A percentile compares a stretch with the other conserved stretches of the same genome.
Conservation (phyloP, 1,140 invertebrate species). For the Bactericera cockerelli region DNA sequence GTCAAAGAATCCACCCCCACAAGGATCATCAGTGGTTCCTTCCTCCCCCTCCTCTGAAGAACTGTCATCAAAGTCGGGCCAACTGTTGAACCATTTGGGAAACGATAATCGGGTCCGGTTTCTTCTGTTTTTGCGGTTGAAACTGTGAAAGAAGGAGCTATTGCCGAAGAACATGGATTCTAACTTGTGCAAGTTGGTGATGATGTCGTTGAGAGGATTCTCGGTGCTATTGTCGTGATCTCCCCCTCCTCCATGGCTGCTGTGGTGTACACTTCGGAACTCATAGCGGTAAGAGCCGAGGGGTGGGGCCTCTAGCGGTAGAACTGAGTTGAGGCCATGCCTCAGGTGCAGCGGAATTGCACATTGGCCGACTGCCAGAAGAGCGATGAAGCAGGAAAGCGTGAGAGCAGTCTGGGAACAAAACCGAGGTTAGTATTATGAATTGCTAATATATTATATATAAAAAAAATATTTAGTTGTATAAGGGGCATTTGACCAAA, state of each 20-base stretch:
- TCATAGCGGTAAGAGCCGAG: neutral
- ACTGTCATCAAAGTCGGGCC: neutral
- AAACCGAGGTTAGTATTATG: too few relatives aligned
- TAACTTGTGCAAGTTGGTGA: neutral
- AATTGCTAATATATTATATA: too few relatives aligned
- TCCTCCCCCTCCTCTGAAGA: neutral
- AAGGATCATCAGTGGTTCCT: neutral
- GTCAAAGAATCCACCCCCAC: neutral
- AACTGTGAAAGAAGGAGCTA: neutral
- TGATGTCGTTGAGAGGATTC: neutral
- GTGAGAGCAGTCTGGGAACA: too few relatives aligned
- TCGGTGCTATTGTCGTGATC: neutral
- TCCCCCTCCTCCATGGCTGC: neutral
- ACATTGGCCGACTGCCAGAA: too few relatives aligned
- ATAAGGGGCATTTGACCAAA: too few relatives aligned
- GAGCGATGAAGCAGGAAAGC: too few relatives aligned
- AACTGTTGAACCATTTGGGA: slow-evolving; percentile 7
- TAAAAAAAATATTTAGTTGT: too few relatives aligned
- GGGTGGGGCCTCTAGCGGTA: neutral
- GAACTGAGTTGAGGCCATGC: neutral
- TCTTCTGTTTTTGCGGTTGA: neutral
- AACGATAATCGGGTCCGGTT: neutral
- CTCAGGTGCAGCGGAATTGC: neutral
- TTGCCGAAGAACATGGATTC: slow-evolving; percentile 6
- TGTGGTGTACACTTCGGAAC: neutral